A percentile compares a stretch with the other conserved stretches of the same genome.
These are phyloP conservation scores for Capreolus pygargus DNA, from an alignment of 2,113 vertebrate genomes.

Conservation along the genomic window DNA sequence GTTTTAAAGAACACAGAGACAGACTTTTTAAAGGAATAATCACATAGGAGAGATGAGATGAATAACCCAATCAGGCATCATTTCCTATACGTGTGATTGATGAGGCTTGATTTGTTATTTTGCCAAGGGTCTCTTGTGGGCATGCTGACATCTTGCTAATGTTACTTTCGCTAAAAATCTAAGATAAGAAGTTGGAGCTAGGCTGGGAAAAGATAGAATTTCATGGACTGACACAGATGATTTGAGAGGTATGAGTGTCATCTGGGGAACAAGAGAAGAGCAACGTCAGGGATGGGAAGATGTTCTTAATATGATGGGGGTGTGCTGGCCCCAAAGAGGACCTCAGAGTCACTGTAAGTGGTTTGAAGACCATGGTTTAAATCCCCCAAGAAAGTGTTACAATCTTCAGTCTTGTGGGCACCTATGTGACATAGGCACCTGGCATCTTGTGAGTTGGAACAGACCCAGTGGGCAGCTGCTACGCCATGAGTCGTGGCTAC, in stretches of 20 bases:
- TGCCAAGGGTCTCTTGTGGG: neutral
- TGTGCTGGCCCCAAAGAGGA: neutral
- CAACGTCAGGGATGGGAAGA: neutral
- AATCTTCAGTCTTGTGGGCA: neutral
- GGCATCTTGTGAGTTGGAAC: neutral
- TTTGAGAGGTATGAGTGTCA: neutral
- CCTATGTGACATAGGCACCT: neutral
- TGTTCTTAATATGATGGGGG: rapidly evolving
- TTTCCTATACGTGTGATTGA: neutral
- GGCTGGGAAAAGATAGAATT: neutral
- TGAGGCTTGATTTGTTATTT: neutral
- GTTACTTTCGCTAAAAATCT: neutral
- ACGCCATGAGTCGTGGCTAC: neutral
- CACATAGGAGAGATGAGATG: neutral
- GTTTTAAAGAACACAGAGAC: neutral
- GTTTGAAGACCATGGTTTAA: neutral
- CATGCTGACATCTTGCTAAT: neutral
- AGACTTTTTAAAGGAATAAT: neutral
- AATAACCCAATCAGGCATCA: neutral
- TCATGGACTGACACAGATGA: neutral
- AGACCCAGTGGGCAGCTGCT: slow-evolving; percentile 24
- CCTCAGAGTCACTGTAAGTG: rapidly evolving
- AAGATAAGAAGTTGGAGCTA: neutral
- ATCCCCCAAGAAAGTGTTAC: rapidly evolving
- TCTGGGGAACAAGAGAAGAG: neutral